A percentile compares a stretch with the other conserved stretches of the same genome.
These are phyloP conservation scores for Saimiri boliviensis DNA, from an alignment of 2,113 vertebrate genomes.

Conservation along the genomic window DNA sequence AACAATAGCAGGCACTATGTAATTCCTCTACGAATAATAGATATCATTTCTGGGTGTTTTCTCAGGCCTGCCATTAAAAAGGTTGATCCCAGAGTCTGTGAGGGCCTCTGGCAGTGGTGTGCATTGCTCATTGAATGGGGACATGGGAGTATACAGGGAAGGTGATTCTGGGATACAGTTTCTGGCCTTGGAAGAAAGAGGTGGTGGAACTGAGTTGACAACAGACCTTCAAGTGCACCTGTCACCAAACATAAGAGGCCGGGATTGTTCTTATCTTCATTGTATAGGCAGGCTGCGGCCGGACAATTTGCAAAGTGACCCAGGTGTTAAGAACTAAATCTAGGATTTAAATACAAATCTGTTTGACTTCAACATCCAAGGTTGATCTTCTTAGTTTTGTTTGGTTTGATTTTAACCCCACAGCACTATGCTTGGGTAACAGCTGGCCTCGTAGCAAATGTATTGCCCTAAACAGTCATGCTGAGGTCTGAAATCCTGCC, in stretches of 20 bases:
- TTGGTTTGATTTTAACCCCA: neutral
- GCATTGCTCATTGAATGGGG: neutral
- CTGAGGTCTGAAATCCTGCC: neutral
- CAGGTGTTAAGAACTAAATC: neutral
- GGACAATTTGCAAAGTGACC: too few species aligned
- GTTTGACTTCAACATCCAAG: neutral
- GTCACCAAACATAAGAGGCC: neutral
- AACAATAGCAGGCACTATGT: neutral
- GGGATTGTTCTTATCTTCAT: too few species aligned
- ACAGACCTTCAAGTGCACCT: neutral
- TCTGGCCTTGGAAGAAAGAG: neutral
- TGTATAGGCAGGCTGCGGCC: neutral
- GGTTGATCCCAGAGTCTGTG: too few species aligned
- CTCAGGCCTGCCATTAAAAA: neutral
- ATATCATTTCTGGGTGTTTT: neutral
- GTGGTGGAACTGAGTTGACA: fast-evolving
- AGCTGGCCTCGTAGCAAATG: neutral
- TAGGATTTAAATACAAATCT: neutral
- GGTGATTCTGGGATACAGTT: neutral
- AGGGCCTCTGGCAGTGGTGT: too few species aligned
- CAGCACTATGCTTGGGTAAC: neutral
- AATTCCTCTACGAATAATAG: neutral
- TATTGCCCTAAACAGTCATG: neutral
- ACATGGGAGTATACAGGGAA: too few species aligned
- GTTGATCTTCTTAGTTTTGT: neutral